phyloP scores from a whole-genome alignment of 2,888 invertebrate species.

The Microctonus aethiopoides region DNA sequence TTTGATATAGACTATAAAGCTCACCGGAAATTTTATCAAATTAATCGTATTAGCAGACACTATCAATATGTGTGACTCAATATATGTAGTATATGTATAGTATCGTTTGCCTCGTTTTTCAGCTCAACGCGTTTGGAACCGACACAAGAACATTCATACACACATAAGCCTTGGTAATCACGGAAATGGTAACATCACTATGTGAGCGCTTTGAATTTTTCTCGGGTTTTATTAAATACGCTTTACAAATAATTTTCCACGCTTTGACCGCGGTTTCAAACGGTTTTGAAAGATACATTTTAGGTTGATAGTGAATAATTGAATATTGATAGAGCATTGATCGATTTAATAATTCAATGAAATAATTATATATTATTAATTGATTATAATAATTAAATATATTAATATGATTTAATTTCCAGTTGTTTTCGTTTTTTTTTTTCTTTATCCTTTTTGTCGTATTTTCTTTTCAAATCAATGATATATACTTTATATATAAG shows the following conservation, averaged over 20 bases:
- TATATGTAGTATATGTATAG: neutral
- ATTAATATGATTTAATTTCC: neutral
- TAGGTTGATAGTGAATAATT: neutral
- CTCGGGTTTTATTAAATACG: neutral
- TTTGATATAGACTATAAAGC: neutral
- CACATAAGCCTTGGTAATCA: neutral
- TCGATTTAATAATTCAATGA: neutral
- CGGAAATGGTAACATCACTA: constrained; percentile 10
- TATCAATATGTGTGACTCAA: neutral
- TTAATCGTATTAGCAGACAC: constrained; percentile 34
- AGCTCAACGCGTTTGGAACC: neutral
- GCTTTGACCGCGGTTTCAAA: neutral
- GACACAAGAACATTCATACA: neutral
- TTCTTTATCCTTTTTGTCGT: neutral
- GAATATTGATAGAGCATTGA: neutral
- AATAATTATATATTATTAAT: neutral
- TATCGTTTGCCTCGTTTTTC: constrained; percentile 21
- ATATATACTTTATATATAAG: no score
- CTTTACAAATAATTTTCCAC: constrained; percentile 18
- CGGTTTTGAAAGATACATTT: neutral
- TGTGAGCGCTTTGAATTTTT: neutral
- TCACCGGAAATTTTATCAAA: constrained; percentile 24
- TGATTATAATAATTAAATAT: neutral
- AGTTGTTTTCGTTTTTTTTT: neutral
- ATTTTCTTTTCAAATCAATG: neutral